A percentile compares a stretch with the other conserved stretches of the same genome.
Conservation (phyloP, 2,888 invertebrate genomes). For the Meteorus colon region DNA sequence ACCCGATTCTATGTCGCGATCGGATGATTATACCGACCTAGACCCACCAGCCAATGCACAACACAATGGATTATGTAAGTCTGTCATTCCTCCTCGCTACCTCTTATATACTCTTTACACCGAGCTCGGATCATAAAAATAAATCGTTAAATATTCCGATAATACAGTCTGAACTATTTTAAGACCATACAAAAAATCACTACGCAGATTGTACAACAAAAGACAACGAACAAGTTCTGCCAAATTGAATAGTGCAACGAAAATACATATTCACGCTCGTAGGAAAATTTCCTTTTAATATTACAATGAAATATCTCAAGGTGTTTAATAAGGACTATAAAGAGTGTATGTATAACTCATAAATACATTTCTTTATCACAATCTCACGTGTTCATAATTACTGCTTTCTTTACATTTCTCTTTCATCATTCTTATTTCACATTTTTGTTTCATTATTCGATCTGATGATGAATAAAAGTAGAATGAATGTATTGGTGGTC, state of each 20-base stretch:
- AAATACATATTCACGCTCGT: not conserved
- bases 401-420: constrained; percentile 11
- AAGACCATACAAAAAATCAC: constrained; percentile 29
- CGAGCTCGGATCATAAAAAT: constrained; percentile 42
- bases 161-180: constrained; percentile 10
- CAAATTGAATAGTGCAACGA: constrained; percentile 18
- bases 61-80: constrained; percentile 48
- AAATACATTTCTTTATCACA: constrained; percentile 42
- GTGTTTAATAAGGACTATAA: constrained; percentile 42
- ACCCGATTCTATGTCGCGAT: constrained; percentile 12
- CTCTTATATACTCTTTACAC: constrained; percentile 17
- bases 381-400: constrained; percentile 43
- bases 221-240: not conserved
- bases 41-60: constrained; percentile 43
- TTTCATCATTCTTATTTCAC: not conserved
- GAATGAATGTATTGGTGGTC: constrained; percentile 39
- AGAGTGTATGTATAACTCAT: constrained; percentile 21
- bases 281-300: constrained; percentile 12
- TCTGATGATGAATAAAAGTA: constrained; percentile 18
- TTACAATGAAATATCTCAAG: constrained; percentile 40
- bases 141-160: constrained; percentile 44
- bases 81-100: constrained; percentile 22
- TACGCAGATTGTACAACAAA: constrained; percentile 39
- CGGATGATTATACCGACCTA: constrained; percentile 45
- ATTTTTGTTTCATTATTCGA: not conserved